A percentile compares a stretch with the other conserved stretches of the same genome.
Evolutionary conservation across 2,113 vertebrate genomes (phyloP).

Genomic region (Camelus bactrianus): DNA sequence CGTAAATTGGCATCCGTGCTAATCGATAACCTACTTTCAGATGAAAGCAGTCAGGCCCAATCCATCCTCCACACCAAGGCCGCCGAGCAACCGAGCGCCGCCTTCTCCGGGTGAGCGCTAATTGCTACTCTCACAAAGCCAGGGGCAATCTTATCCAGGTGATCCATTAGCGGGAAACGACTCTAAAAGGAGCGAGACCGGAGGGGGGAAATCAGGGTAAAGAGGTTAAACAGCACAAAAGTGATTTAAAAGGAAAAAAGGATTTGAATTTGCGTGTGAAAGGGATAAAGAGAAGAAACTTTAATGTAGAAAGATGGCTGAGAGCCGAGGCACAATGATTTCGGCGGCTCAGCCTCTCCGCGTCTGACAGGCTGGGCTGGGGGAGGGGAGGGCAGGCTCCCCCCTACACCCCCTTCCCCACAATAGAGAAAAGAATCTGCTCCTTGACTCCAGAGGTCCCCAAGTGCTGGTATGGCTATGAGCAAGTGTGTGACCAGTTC

Average conservation of each 20-base stretch:
- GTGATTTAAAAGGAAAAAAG: conserved; percentile 57
- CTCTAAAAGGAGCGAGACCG: conserved; percentile 58
- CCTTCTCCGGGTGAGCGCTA: conserved; percentile 81
- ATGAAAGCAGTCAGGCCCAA: conserved; percentile 67
- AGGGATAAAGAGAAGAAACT: conserved; percentile 73
- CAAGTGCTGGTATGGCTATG: not conserved
- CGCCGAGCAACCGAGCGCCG: conserved; percentile 68
- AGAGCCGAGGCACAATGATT: not conserved
- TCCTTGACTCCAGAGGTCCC: not conserved
- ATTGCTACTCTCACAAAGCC: conserved; percentile 83
- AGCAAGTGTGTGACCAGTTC: not conserved
- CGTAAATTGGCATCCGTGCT: conserved; percentile 69
- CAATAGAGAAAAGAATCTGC: not conserved
- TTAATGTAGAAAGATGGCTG: conserved; percentile 33
- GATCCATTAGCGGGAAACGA: conserved; percentile 81
- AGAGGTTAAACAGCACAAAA: conserved; percentile 78
- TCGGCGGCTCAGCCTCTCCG: not conserved
- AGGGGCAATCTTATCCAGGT: conserved; percentile 82
- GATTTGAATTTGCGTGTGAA: conserved; percentile 57
- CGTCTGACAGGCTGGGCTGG: not conserved
- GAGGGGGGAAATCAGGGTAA: conserved; percentile 14
- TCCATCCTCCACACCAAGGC: conserved; percentile 62
- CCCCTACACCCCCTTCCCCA: not conserved
- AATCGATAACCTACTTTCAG: conserved; percentile 80
- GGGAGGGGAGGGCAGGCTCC: rapidly evolving